Evolutionary conservation across 2,888 invertebrate genomes (phyloP).

Genomic region (Apeira syringaria): DNA sequence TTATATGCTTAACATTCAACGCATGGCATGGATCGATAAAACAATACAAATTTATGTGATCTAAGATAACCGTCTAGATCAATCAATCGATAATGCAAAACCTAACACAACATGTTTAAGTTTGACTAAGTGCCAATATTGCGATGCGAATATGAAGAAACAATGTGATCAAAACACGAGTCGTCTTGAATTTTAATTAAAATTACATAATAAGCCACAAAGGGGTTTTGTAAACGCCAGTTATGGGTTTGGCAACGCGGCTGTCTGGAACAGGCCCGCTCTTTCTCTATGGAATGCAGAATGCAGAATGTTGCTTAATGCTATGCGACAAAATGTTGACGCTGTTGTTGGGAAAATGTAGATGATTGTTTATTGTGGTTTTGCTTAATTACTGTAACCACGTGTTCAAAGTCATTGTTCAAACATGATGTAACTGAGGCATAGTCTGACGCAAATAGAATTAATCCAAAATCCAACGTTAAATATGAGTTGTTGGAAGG

Average conservation of each 20-base stretch:
- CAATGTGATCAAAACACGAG: slow-evolving; percentile 42
- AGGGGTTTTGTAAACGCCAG: slow-evolving; percentile 58
- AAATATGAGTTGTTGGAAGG: slow-evolving; percentile 9
- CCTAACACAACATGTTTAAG: slow-evolving; percentile 13
- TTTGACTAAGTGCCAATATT: slow-evolving; percentile 51
- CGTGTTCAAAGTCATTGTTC: slow-evolving; percentile 34
- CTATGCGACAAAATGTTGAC: slow-evolving; percentile 32
- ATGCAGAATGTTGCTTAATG: slow-evolving; percentile 39
- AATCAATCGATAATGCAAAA: slow-evolving; percentile 19
- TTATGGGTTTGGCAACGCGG: slow-evolving; percentile 61
- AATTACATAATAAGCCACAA: slow-evolving; percentile 63
- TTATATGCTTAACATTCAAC: neutral
- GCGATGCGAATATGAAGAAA: slow-evolving; percentile 48
- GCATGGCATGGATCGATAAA: slow-evolving; percentile 24
- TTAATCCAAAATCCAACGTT: slow-evolving; percentile 14
- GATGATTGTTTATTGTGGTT: slow-evolving; percentile 32
- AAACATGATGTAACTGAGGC: slow-evolving; percentile 17
- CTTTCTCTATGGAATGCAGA: slow-evolving; percentile 69
- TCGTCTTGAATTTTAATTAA: slow-evolving; percentile 68
- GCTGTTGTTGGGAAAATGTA: slow-evolving; percentile 35
- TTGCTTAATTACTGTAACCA: slow-evolving; percentile 29
- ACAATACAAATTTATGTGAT: slow-evolving; percentile 11
- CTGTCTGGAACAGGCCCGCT: slow-evolving; percentile 61
- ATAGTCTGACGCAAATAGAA: slow-evolving; percentile 21
- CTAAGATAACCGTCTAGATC: slow-evolving; percentile 11